These are phyloP conservation scores for Drosophila nasuta DNA, from an alignment of 1,140 invertebrate genomes.

Conservation along the genomic window DNA sequence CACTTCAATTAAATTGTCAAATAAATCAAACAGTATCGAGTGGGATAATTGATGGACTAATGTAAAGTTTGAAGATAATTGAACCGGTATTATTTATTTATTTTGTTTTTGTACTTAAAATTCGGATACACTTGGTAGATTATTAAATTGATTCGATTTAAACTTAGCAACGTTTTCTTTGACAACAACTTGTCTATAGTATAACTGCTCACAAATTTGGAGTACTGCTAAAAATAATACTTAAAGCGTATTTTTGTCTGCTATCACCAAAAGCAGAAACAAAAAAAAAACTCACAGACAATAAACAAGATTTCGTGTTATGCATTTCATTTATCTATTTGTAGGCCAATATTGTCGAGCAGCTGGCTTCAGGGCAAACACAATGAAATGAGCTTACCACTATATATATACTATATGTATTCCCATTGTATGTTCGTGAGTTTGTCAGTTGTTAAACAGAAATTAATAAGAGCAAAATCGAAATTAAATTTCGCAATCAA, in stretches of 20 bases:
- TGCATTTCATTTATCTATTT: slow-evolving; percentile 13
- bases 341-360: slow-evolving; percentile 16
- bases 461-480: slow-evolving; percentile 59
- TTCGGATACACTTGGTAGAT: neutral
- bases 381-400: slow-evolving; percentile 7
- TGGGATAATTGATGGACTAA: neutral
- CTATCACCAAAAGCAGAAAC: neutral
- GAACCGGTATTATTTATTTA: no score
- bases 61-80: no score
- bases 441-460: slow-evolving; percentile 42
- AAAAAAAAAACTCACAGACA: neutral
- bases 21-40: neutral
- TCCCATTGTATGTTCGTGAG: neutral
- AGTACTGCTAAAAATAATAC: neutral
- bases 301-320: slow-evolving; percentile 4
- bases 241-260: neutral
- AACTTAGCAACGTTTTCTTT: neutral
- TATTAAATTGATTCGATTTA: neutral
- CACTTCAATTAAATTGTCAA: neutral
- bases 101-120: no score
- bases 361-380: slow-evolving; percentile 4
- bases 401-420: neutral
- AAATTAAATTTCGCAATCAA: slow-evolving; percentile 19
- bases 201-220: neutral
- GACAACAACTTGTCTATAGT: no score